phyloP scores from a whole-genome alignment of 2,113 vertebrate genomes.

The Gulo gulo region DNA sequence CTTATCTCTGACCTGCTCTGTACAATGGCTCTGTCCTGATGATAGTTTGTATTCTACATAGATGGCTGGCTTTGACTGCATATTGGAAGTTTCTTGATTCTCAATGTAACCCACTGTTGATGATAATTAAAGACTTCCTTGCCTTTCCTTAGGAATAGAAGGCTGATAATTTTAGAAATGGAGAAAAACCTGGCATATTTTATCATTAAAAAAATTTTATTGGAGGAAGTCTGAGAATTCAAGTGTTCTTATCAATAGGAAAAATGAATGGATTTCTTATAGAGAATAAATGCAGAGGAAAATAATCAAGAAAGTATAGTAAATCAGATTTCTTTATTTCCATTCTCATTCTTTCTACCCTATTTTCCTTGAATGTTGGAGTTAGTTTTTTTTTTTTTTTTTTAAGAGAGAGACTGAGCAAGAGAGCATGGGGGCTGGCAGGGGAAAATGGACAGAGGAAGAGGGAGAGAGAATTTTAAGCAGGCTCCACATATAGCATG shows the following conservation, averaged over 20 bases:
- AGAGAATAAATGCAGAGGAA: neutral
- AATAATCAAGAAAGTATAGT: neutral
- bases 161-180: neutral
- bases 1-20: constrained; percentile 12
- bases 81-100: constrained; percentile 3
- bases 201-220: neutral
- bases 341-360: neutral
- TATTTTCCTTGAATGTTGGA: neutral
- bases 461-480: neutral
- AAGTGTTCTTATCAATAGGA: neutral
- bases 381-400: neutral
- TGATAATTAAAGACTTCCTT: constrained; percentile 51
- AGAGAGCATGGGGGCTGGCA: neutral
- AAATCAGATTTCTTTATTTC: neutral
- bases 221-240: neutral
- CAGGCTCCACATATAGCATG: neutral
- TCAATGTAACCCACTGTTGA: neutral
- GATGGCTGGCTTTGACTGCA: neutral
- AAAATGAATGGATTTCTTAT: neutral
- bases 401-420: neutral
- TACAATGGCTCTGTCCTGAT: neutral
- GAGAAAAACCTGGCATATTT: neutral
- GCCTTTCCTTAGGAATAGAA: neutral
- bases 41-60: neutral
- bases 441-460: neutral